Evolutionary conservation across 2,797 vertebrate species (phyloP).

Genomic region (Coilia nasus): DNA sequence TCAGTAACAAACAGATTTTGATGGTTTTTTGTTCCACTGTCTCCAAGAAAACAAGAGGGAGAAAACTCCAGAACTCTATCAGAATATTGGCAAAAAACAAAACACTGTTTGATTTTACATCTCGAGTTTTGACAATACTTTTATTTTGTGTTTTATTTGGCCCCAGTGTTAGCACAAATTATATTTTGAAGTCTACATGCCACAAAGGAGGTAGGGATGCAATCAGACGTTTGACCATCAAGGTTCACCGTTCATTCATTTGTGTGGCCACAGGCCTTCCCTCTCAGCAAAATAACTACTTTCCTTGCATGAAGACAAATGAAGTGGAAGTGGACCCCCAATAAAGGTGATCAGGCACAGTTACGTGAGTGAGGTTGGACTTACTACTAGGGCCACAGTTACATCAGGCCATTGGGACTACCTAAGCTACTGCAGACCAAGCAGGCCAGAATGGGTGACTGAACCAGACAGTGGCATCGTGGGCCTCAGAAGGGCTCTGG

Average conservation of each 20-base stretch:
- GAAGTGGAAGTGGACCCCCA: neutral
- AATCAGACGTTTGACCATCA: neutral
- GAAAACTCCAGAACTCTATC: neutral
- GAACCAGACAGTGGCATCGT: neutral
- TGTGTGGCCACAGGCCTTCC: neutral
- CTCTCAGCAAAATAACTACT: neutral
- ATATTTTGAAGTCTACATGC: constrained; percentile 7
- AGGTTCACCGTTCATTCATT: neutral
- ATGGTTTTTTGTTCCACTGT: neutral
- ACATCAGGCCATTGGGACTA: neutral
- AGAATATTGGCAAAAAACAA: neutral
- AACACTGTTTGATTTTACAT: neutral
- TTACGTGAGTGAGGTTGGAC: neutral
- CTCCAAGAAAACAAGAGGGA: neutral
- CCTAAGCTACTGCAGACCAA: constrained; percentile 1
- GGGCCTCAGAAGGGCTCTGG: neutral
- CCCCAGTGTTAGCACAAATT: constrained; percentile 10
- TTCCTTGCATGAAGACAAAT: neutral
- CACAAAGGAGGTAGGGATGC: constrained; percentile 14
- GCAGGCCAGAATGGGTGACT: neutral
- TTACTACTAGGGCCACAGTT: neutral
- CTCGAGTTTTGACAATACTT: neutral
- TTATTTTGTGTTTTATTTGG: neutral
- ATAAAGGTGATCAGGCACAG: constrained; percentile 1
- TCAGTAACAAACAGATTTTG: constrained; percentile 3